Evolutionary conservation across 2,888 invertebrate species (phyloP).

Genomic region (Lottia gigantea): DNA sequence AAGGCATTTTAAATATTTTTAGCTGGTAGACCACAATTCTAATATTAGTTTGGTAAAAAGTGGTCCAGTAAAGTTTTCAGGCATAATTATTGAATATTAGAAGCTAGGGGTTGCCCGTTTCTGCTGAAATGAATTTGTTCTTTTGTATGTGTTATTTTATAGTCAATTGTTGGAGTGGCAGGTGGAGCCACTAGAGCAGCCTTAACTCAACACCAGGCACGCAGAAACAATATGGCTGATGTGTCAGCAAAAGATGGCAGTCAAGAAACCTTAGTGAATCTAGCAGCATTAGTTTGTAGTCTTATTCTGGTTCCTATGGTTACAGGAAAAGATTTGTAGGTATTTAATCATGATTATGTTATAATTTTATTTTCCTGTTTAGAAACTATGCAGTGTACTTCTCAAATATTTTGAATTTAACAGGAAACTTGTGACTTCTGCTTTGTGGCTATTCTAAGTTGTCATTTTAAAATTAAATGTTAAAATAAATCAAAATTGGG

Average conservation of each 20-base stretch:
- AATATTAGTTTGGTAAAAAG: background rate
- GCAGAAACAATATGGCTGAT: constrained; percentile 91
- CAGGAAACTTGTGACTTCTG: no score
- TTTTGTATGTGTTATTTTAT: constrained; percentile 68
- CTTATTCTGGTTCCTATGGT: constrained; percentile 79
- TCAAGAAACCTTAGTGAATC: constrained; percentile 95
- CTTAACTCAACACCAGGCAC: constrained; percentile 89
- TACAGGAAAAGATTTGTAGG: constrained; percentile 62
- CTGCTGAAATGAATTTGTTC: background rate
- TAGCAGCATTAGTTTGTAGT: constrained; percentile 84
- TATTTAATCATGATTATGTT: constrained; percentile 27
- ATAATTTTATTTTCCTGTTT: no score
- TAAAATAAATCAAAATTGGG: no score
- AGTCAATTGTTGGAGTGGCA: constrained; percentile 86
- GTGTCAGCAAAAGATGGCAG: constrained; percentile 90
- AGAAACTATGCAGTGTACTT: no score
- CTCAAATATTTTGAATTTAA: no score
- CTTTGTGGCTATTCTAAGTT: background rate
- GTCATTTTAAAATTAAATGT: background rate
- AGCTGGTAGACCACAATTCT: background rate
- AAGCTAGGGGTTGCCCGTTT: no score
- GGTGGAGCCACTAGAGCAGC: constrained; percentile 89
- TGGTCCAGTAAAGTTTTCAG: no score
- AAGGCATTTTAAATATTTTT: background rate
- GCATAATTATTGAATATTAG: no score